These are phyloP conservation scores for Drosophila nikananu DNA, from an alignment of 1,140 invertebrate genomes.

Conservation along the genomic window DNA sequence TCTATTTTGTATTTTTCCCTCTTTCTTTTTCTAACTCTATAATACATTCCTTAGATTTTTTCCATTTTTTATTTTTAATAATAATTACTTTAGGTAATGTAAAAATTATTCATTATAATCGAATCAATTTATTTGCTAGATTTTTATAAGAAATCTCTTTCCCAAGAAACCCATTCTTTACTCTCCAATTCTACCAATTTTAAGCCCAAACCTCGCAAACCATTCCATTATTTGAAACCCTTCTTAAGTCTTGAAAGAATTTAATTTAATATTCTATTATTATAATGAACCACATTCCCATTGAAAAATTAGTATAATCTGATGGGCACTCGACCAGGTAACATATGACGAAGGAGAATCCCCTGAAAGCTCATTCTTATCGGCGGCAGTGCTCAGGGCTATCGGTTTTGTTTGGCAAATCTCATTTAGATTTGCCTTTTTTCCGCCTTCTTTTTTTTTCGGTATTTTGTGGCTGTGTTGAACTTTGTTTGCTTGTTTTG, in stretches of 20 bases:
- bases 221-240: not conserved
- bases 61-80: too few species aligned
- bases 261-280: not conserved
- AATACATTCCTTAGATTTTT: not conserved
- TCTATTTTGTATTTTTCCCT: not conserved
- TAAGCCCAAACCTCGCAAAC: not conserved
- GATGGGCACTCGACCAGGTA: constrained; percentile 19
- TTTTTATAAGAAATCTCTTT: not conserved
- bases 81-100: too few species aligned
- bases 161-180: not conserved
- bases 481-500: constrained; percentile 45
- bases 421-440: constrained; percentile 23
- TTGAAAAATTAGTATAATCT: constrained; percentile 1
- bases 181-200: too few species aligned
- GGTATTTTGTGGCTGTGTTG: constrained; percentile 7
- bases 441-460: constrained; percentile 26
- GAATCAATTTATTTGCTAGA: not conserved
- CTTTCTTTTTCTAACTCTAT: too few species aligned
- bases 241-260: not conserved
- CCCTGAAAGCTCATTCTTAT: constrained; percentile 36
- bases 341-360: constrained; percentile 8
- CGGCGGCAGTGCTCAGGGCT: constrained; percentile 35
- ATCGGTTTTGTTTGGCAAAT: constrained; percentile 38
- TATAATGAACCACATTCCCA: not conserved
- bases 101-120: too few species aligned